A percentile compares a stretch with the other conserved stretches of the same genome.
These are phyloP conservation scores for Drosophila kuntzei DNA, from an alignment of 2,888 invertebrate species.

Conservation along the genomic window DNA sequence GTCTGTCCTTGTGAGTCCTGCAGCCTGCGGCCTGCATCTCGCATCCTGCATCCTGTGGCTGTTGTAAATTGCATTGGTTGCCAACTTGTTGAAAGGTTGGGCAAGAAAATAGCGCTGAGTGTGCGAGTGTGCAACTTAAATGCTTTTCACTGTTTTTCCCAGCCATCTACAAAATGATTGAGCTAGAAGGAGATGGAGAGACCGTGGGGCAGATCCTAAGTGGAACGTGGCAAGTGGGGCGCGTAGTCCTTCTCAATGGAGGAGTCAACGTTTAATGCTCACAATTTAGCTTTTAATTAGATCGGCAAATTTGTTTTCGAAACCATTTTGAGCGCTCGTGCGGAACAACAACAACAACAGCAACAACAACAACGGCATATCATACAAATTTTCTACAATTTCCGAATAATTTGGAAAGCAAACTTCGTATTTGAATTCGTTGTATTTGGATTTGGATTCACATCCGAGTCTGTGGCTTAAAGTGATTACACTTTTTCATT, in stretches of 20 bases:
- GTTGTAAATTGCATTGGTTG: constrained; percentile 77
- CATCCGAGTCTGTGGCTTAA: constrained; percentile 21
- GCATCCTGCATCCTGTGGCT: constrained; percentile 25
- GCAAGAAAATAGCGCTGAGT: constrained; percentile 46
- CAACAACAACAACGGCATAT: constrained; percentile 9
- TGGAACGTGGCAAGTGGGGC: constrained; percentile 12
- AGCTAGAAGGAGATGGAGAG: background rate
- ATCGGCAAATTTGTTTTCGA: constrained; percentile 76
- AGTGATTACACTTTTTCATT: constrained; percentile 72
- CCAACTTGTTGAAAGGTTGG: constrained; percentile 77
- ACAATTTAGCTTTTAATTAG: constrained; percentile 78
- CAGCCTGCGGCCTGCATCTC: constrained; percentile 7
- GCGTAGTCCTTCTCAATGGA: constrained; percentile 21
- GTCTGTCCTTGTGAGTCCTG: constrained; percentile 57
- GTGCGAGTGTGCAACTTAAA: constrained; percentile 57
- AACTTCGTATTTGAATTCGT: constrained; percentile 15
- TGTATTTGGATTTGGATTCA: background rate
- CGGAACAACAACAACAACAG: constrained; percentile 27
- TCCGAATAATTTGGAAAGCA: constrained; percentile 31
- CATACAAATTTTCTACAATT: constrained; percentile 51
- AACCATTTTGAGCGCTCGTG: constrained; percentile 66
- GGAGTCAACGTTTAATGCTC: constrained; percentile 69
- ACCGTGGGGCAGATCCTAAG: background rate
- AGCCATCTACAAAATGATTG: constrained; percentile 8
- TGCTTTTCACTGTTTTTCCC: constrained; percentile 73